Percentiles rank a stretch among this genome's conserved stretches.
These are phyloP conservation scores for Orthonychiurus folsomi DNA, from an alignment of 2,888 invertebrate genomes.

Conservation along the genomic window DNA sequence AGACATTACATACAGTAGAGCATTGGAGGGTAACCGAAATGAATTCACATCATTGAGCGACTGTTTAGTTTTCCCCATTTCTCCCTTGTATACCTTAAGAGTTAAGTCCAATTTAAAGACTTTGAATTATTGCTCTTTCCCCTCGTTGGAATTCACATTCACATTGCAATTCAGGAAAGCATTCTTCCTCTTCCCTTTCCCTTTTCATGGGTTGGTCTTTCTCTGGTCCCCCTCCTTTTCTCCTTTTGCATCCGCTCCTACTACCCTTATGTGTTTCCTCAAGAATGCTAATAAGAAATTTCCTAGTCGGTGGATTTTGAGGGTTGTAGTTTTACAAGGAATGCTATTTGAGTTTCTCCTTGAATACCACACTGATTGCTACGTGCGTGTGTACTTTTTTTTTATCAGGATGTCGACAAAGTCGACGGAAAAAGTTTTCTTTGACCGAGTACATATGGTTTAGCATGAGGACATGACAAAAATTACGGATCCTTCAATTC, in stretches of 20 bases:
- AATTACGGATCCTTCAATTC: too few species aligned
- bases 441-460: too few species aligned
- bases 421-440: too few species aligned
- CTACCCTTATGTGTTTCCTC: too few species aligned
- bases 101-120: slow-evolving; percentile 1
- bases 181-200: not conserved
- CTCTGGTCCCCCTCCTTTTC: not conserved
- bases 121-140: slow-evolving; percentile 1
- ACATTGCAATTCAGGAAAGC: not conserved
- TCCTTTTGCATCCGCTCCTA: too few species aligned
- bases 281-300: not conserved
- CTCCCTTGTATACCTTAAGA: not conserved
- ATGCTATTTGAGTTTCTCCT: not conserved
- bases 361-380: not conserved
- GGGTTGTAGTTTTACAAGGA: not conserved
- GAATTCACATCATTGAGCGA: not conserved
- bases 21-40: not conserved
- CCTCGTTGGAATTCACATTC: not conserved
- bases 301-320: not conserved
- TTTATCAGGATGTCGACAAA: too few species aligned
- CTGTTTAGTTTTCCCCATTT: too few species aligned
- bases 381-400: not conserved
- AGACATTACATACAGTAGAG: too few species aligned
- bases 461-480: too few species aligned
- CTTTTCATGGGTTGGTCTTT: not conserved